Conservation (phyloP, 1,140 invertebrate genomes). For the Gryon sp. region DNA sequence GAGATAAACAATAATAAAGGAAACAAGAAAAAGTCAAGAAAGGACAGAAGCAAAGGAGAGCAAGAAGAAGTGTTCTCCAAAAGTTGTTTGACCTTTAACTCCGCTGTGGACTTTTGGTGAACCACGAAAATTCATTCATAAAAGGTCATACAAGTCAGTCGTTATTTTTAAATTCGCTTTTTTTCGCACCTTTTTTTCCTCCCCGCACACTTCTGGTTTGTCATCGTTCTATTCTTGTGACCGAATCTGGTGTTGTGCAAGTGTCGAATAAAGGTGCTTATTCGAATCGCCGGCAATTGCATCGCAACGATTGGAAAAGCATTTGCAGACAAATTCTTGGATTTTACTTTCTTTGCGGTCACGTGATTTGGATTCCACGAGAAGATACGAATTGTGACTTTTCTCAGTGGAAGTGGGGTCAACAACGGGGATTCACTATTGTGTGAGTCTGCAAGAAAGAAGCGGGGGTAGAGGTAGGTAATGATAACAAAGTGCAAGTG, state of each 20-base stretch:
- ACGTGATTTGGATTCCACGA: constrained; percentile 6
- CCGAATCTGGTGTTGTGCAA: constrained; percentile 72
- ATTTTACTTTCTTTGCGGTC: background rate
- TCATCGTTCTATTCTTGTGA: constrained; percentile 71
- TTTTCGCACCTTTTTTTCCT: constrained; percentile 46
- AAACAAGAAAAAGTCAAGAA: background rate
- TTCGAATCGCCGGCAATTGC: constrained; percentile 44
- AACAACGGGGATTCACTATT: too few species aligned
- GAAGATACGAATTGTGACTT: too few species aligned
- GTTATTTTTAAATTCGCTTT: background rate
- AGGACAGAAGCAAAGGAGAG: background rate
- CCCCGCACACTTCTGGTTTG: constrained; percentile 49
- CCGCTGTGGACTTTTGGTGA: too few species aligned
- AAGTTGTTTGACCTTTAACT: too few species aligned
- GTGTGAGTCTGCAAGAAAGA: too few species aligned
- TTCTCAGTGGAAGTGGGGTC: too few species aligned
- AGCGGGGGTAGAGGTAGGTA: too few species aligned
- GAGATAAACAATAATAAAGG: too few species aligned
- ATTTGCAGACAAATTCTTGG: constrained; percentile 12
- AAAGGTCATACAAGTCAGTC: too few species aligned
- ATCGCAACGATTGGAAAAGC: constrained; percentile 35
- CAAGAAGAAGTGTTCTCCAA: background rate
- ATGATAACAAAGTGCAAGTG: too few species aligned
- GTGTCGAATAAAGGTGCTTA: constrained; percentile 73
- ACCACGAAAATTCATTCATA: too few species aligned